These are phyloP conservation scores for Pseudorhombus dupliciocellatus DNA, from an alignment of 2,113 vertebrate species.

Conservation along the genomic window DNA sequence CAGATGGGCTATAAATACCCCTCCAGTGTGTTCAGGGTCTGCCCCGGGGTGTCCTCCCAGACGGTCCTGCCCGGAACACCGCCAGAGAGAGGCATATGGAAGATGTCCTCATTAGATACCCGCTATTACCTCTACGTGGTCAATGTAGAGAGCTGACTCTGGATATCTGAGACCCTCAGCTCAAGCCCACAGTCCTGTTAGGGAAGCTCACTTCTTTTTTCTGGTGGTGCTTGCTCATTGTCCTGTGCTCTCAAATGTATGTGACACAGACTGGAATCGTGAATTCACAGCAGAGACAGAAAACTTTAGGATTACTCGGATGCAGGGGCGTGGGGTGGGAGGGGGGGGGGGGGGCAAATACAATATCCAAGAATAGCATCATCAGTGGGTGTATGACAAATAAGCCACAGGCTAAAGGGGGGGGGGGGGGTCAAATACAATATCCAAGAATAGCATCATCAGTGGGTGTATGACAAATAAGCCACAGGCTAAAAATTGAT, in stretches of 20 bases:
- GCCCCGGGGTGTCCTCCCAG: slow-evolving; percentile 11
- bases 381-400: slow-evolving; percentile 30
- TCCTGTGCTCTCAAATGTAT: too few species aligned
- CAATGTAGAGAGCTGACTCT: slow-evolving; percentile 1
- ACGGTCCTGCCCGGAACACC: slow-evolving; percentile 25
- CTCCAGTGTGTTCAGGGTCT: slow-evolving; percentile 25
- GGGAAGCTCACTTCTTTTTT: neutral
- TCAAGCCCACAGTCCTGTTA: neutral
- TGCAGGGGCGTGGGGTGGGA: too few species aligned
- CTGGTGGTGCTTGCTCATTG: neutral
- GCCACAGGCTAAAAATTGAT: slow-evolving; percentile 38
- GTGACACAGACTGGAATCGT: too few species aligned
- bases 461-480: slow-evolving; percentile 31
- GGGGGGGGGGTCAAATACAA: slow-evolving; percentile 9
- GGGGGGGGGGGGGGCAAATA: slow-evolving; percentile 3
- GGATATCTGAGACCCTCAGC: neutral
- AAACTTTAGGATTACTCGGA: neutral
- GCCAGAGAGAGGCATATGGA: slow-evolving; percentile 20
- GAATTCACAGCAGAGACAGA: too few species aligned
- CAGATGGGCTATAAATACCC: slow-evolving; percentile 34
- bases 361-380: slow-evolving; percentile 14
- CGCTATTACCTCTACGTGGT: slow-evolving; percentile 10
- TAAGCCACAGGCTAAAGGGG: slow-evolving; percentile 28
- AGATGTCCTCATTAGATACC: slow-evolving; percentile 33
- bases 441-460: slow-evolving; percentile 14